Conservation (phyloP, 2,797 vertebrate species). For the Lacerta agilis region DNA sequence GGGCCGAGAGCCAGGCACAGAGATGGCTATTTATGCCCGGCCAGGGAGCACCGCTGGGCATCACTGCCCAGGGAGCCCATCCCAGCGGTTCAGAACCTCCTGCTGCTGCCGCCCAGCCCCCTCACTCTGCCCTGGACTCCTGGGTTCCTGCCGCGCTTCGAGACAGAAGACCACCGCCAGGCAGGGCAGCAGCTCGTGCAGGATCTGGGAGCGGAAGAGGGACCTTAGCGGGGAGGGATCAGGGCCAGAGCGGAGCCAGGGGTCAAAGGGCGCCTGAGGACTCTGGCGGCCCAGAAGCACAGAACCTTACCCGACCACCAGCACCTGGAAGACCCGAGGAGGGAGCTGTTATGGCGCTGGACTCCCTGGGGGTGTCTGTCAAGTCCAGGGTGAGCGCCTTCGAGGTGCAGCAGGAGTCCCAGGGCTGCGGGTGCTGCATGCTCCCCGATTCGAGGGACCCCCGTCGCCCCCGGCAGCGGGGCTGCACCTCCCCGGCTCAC, state of each 20-base stretch:
- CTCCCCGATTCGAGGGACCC: constrained; percentile 12
- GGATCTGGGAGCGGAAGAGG: background rate
- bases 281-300: background rate
- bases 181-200: too few relatives aligned
- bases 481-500: constrained; percentile 69
- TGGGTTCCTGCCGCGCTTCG: background rate
- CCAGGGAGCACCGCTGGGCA: background rate
- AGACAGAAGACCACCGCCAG: background rate
- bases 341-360: constrained; percentile 55
- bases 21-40: constrained; percentile 19
- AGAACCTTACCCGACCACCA: background rate
- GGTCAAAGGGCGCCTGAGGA: background rate
- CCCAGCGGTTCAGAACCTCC: background rate
- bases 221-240: background rate
- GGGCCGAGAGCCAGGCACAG: constrained; percentile 23
- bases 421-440: constrained; percentile 18
- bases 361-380: constrained; percentile 55
- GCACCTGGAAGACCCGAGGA: constrained; percentile 50
- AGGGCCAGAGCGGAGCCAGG: background rate
- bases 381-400: constrained; percentile 66
- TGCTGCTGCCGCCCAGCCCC: background rate
- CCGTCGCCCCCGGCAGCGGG: constrained; percentile 48
- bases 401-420: constrained; percentile 56
- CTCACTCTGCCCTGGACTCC: background rate
- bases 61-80: background rate